Evolutionary conservation across 2,797 vertebrate species (phyloP).

Genomic region (Pseudomugil tenellus): DNA sequence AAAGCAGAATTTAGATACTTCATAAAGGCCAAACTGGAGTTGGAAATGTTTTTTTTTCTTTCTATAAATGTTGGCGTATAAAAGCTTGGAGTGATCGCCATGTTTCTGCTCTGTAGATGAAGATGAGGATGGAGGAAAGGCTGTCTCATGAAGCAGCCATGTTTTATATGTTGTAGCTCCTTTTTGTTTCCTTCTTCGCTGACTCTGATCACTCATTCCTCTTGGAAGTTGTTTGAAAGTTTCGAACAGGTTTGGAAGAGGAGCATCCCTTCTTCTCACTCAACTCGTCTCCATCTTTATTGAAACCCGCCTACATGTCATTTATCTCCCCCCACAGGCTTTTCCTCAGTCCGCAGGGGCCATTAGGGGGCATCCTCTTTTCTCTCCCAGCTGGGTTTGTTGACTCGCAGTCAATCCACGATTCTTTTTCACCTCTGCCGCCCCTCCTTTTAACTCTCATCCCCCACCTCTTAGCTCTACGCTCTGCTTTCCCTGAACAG

Average conservation of each 20-base stretch:
- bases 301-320: constrained; percentile 90
- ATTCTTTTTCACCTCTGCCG: constrained; percentile 80
- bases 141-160: constrained; percentile 51
- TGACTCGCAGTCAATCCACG: constrained; percentile 93
- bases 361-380: constrained; percentile 86
- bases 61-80: not conserved
- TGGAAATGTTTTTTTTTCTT: not conserved
- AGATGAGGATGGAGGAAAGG: constrained; percentile 54
- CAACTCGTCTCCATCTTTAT: constrained; percentile 82
- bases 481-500: constrained; percentile 80
- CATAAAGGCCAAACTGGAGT: not conserved
- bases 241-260: constrained; percentile 83
- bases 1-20: constrained; percentile 16
- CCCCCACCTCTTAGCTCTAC: constrained; percentile 49
- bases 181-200: constrained; percentile 76
- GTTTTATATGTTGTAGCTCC: constrained; percentile 79
- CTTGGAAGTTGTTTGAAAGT: constrained; percentile 86
- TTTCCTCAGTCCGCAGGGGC: constrained; percentile 75
- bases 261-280: constrained; percentile 57
- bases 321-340: constrained; percentile 84
- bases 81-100: not conserved
- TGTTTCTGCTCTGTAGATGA: constrained; percentile 23
- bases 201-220: constrained; percentile 82
- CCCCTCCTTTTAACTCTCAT: constrained; percentile 64
- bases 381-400: constrained; percentile 95